Percentiles rank a stretch among this genome's conserved stretches.
phyloP scores from a whole-genome alignment of 2,888 invertebrate species.

The Lysandra bellargus region DNA sequence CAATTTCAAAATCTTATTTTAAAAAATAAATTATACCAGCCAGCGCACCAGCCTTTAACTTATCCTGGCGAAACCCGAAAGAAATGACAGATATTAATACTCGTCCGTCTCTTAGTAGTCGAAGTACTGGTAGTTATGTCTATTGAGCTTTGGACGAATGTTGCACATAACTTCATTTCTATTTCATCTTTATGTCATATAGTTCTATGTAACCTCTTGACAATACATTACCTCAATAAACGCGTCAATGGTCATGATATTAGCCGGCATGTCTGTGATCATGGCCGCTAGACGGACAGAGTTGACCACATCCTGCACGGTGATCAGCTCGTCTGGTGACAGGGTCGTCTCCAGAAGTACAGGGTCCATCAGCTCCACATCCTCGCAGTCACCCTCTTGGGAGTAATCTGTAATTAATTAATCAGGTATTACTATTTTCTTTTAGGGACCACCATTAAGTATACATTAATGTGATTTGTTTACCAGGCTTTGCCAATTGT shows the following conservation, averaged over 20 bases:
- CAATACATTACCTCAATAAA: slow-evolving; percentile 83
- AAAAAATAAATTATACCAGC: too few species aligned
- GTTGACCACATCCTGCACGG: slow-evolving; percentile 80
- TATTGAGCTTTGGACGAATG: too few species aligned
- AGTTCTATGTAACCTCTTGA: too few species aligned
- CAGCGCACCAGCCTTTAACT: too few species aligned
- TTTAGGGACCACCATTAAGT: neutral
- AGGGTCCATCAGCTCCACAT: slow-evolving; percentile 46
- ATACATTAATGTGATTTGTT: neutral
- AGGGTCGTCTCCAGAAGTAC: slow-evolving; percentile 55
- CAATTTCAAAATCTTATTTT: too few species aligned
- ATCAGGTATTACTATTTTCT: neutral
- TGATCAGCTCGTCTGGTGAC: slow-evolving; percentile 73
- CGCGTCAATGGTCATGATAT: slow-evolving; percentile 89
- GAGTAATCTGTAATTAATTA: neutral
- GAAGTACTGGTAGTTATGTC: too few species aligned
- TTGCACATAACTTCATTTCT: too few species aligned
- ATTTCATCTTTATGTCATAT: too few species aligned
- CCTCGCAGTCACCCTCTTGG: slow-evolving; percentile 43
- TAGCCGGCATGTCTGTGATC: slow-evolving; percentile 92
- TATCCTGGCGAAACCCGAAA: too few species aligned
- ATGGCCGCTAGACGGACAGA: slow-evolving; percentile 87
- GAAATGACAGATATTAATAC: too few species aligned
- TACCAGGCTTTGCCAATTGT: slow-evolving; percentile 52
- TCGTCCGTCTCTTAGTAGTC: too few species aligned